Conservation (phyloP, 2,113 vertebrate genomes). For the Mesembrinibis cayennensis region DNA sequence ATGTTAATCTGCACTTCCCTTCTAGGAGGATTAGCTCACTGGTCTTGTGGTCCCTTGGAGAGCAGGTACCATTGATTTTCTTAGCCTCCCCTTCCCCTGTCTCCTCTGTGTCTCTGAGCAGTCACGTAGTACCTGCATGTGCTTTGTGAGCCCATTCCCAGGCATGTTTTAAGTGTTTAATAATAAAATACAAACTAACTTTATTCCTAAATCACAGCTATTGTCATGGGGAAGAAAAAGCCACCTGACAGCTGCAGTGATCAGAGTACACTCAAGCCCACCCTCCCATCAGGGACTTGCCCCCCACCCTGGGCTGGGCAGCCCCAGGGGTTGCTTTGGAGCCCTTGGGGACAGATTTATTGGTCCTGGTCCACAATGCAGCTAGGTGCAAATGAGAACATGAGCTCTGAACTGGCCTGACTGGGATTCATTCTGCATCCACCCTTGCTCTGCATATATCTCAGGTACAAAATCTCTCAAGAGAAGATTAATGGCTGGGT, state of each 20-base stretch:
- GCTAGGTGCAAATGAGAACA: not conserved
- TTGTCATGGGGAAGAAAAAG: not conserved
- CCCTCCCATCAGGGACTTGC: not conserved
- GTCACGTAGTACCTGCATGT: not conserved
- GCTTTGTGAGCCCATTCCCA: not conserved
- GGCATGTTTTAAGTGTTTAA: not conserved
- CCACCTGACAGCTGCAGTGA: not conserved
- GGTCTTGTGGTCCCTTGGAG: not conserved
- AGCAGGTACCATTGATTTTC: not conserved
- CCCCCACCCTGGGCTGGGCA: not conserved
- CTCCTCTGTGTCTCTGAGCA: not conserved
- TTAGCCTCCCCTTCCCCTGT: not conserved
- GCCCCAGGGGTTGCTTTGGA: not conserved
- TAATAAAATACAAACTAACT: not conserved
- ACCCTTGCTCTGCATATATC: not conserved
- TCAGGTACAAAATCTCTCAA: not conserved
- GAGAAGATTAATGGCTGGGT: not conserved
- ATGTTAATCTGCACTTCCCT: not conserved
- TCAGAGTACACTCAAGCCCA: not conserved
- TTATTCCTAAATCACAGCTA: not conserved
- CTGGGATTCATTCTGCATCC: not conserved
- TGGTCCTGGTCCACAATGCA: not conserved
- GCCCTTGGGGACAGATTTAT: not conserved
- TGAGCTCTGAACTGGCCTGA: not conserved
- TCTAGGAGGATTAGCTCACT: not conserved